Percentiles rank a stretch among this genome's conserved stretches.
Evolutionary conservation across 2,113 vertebrate genomes (phyloP).

Genomic region (Chaetura pelagica): DNA sequence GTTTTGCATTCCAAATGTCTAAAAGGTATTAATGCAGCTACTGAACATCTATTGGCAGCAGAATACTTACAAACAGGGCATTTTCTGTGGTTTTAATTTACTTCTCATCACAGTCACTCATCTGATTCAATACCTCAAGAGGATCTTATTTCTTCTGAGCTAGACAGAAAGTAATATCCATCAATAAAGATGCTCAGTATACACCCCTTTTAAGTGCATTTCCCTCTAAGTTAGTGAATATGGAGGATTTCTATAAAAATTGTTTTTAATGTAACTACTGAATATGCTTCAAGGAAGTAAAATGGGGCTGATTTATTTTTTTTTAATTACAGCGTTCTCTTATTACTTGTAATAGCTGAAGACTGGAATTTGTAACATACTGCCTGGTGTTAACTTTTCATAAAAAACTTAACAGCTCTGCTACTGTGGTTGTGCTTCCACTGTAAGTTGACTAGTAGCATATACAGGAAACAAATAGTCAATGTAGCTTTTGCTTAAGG

Average conservation of each 20-base stretch:
- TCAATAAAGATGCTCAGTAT: slow-evolving; percentile 28
- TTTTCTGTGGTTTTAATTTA: slow-evolving; percentile 34
- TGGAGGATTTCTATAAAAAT: slow-evolving; percentile 35
- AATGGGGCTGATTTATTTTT: slow-evolving; percentile 30
- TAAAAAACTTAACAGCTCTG: slow-evolving; percentile 46
- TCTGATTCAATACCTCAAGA: neutral
- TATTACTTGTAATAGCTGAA: slow-evolving; percentile 50
- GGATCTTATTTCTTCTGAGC: slow-evolving; percentile 10
- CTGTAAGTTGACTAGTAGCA: neutral
- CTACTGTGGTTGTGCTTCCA: slow-evolving; percentile 36
- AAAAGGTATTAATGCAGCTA: neutral
- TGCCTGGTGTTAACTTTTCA: slow-evolving; percentile 30
- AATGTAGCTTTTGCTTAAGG: neutral
- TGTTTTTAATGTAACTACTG: slow-evolving; percentile 27
- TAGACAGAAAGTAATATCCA: slow-evolving; percentile 5
- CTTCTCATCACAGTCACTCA: neutral
- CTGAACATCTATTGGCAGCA: neutral
- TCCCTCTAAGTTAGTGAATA: slow-evolving; percentile 37
- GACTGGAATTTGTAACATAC: slow-evolving; percentile 35
- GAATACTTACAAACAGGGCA: neutral
- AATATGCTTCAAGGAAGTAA: slow-evolving; percentile 34
- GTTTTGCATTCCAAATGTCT: neutral
- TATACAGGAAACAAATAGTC: neutral
- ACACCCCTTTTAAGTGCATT: slow-evolving; percentile 26
- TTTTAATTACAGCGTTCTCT: slow-evolving; percentile 36